phyloP scores from a whole-genome alignment of 2,797 vertebrate genomes.

The Xerus rutilus region DNA sequence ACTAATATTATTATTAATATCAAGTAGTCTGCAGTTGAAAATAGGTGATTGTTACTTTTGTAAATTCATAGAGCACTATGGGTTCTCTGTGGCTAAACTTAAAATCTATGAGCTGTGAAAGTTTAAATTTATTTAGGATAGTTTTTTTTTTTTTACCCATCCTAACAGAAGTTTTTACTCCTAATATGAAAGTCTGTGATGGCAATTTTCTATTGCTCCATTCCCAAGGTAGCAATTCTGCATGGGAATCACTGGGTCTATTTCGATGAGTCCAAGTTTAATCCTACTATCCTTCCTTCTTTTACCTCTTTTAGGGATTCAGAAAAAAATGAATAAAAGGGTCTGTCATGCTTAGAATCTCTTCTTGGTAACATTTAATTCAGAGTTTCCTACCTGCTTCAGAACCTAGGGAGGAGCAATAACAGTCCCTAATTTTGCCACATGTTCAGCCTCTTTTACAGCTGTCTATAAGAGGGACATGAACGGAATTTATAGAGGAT shows the following conservation, averaged over 20 bases:
- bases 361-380: background rate
- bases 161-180: background rate
- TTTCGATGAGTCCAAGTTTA: background rate
- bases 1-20: background rate
- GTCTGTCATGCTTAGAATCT: background rate
- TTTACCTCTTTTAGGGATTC: background rate
- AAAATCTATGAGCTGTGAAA: background rate
- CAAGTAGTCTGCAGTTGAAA: background rate
- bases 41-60: background rate
- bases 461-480: background rate
- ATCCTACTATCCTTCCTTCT: background rate
- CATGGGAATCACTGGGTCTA: background rate
- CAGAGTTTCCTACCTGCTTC: background rate
- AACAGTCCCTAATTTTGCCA: background rate
- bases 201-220: background rate
- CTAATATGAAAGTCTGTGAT: background rate
- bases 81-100: background rate
- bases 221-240: background rate
- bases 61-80: constrained; percentile 12
- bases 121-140: background rate
- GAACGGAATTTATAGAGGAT: background rate
- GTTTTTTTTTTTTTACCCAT: background rate
- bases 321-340: background rate
- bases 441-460: background rate
- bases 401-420: background rate